These are phyloP conservation scores for Matsumyia berberina DNA, from an alignment of 2,888 invertebrate species.

Conservation along the genomic window DNA sequence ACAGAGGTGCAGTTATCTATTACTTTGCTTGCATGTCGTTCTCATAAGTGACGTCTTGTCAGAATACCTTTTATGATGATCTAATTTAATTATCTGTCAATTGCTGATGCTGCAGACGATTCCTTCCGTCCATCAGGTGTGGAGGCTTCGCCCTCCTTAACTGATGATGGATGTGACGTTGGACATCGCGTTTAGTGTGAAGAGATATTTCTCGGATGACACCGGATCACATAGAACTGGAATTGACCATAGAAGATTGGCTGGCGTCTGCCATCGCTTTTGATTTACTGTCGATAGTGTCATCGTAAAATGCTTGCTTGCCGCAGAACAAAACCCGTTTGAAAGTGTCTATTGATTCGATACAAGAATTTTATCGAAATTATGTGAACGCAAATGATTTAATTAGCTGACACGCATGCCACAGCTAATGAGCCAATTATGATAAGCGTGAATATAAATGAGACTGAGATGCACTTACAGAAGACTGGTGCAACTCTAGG, in stretches of 20 bases:
- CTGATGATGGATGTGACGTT: conserved; percentile 25
- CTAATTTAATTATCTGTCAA: conserved; percentile 20
- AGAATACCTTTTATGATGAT: conserved; percentile 14
- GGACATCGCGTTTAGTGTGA: conserved; percentile 20
- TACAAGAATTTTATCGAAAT: conserved; percentile 58
- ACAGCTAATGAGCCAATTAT: conserved; percentile 42
- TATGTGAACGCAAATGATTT: conserved; percentile 65
- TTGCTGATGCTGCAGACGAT: neutral
- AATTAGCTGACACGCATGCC: conserved; percentile 62
- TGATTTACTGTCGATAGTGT: conserved; percentile 41
- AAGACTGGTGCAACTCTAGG: no score
- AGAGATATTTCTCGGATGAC: conserved; percentile 27
- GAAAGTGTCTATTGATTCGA: conserved; percentile 23
- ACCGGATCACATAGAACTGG: conserved; percentile 20
- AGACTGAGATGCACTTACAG: no score
- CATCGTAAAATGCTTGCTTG: neutral
- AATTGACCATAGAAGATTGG: neutral
- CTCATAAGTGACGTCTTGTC: conserved; percentile 21
- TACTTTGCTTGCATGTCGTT: conserved; percentile 4
- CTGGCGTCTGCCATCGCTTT: neutral
- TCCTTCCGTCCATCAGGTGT: neutral
- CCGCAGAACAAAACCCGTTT: conserved; percentile 23
- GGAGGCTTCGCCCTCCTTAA: neutral
- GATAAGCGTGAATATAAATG: conserved; percentile 5
- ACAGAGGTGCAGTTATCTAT: conserved; percentile 6